A percentile compares a stretch with the other conserved stretches of the same genome.
phyloP scores from a whole-genome alignment of 2,797 vertebrate species.

The Peromyscus nudipes region DNA sequence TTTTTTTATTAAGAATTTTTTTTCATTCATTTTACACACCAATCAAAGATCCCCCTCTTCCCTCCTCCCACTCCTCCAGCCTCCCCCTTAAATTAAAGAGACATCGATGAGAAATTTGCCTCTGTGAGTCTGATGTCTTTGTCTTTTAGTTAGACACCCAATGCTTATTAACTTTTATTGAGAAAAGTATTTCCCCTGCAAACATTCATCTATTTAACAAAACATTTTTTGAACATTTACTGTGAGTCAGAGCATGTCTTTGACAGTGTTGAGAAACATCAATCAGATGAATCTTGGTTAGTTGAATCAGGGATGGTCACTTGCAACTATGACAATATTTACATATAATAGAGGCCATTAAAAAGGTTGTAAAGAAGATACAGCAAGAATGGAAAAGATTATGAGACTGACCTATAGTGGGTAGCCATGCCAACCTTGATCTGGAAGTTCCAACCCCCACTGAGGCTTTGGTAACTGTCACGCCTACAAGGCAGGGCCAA shows the following conservation, averaged over 20 bases:
- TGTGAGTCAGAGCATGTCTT: not conserved
- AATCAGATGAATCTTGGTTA: not conserved
- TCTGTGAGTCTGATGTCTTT: not conserved
- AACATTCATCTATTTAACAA: not conserved
- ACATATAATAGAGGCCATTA: not conserved
- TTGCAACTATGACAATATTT: not conserved
- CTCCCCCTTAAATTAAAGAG: not conserved
- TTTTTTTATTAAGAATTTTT: not conserved
- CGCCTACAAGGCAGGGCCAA: too few relatives aligned
- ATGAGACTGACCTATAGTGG: not conserved
- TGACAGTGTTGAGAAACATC: not conserved
- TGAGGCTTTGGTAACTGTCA: too few relatives aligned
- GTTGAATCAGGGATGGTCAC: not conserved
- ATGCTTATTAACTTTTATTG: constrained; percentile 21
- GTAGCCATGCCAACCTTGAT: too few relatives aligned
- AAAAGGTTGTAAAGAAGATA: not conserved
- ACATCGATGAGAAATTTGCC: not conserved
- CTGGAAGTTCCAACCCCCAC: too few relatives aligned
- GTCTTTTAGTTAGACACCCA: not conserved
- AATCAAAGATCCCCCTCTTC: too few relatives aligned
- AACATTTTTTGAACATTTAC: not conserved
- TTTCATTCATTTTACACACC: too few relatives aligned
- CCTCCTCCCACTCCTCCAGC: too few relatives aligned
- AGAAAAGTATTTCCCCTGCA: not conserved
- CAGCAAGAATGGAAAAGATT: not conserved